A percentile compares a stretch with the other conserved stretches of the same genome.
Evolutionary conservation across 2,797 vertebrate species (phyloP).

Genomic region (Anas bernieri): DNA sequence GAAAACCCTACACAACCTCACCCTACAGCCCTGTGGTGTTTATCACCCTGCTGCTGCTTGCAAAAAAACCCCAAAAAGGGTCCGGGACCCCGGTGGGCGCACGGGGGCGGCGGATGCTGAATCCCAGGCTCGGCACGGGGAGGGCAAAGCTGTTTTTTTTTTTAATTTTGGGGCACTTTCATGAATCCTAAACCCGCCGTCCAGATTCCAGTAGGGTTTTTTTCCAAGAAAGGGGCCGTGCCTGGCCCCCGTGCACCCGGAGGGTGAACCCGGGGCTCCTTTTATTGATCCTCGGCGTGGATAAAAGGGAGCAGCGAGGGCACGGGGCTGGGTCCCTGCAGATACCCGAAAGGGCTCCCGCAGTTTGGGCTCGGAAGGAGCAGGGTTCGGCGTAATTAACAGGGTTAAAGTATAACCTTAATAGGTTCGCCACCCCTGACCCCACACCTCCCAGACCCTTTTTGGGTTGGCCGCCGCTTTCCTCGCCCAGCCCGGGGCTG

Average conservation of each 20-base stretch:
- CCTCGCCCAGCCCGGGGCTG: no score
- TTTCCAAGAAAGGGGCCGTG: not conserved
- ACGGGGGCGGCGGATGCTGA: rapidly evolving
- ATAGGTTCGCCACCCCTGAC: not conserved
- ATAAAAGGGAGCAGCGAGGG: not conserved
- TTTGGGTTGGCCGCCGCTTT: no score
- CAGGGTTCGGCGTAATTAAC: not conserved
- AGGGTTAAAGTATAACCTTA: conserved; percentile 37
- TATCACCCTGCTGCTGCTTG: not conserved
- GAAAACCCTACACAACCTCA: no score
- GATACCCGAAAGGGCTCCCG: not conserved
- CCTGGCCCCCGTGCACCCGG: not conserved
- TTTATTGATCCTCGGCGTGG: not conserved
- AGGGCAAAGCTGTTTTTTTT: not conserved
- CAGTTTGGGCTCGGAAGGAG: not conserved
- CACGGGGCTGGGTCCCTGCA: conserved; percentile 20
- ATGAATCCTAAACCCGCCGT: not conserved
- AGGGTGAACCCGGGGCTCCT: rapidly evolving
- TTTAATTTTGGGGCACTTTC: not conserved
- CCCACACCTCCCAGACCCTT: not conserved
- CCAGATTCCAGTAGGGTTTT: not conserved
- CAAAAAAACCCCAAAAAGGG: not conserved
- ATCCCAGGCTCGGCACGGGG: not conserved
- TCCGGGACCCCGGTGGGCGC: not conserved
- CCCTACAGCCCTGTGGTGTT: no score